Base-by-base conservation (phyloP, 92 coral and sea anemone genomes). In the Palythoa grandiflora region DNA sequence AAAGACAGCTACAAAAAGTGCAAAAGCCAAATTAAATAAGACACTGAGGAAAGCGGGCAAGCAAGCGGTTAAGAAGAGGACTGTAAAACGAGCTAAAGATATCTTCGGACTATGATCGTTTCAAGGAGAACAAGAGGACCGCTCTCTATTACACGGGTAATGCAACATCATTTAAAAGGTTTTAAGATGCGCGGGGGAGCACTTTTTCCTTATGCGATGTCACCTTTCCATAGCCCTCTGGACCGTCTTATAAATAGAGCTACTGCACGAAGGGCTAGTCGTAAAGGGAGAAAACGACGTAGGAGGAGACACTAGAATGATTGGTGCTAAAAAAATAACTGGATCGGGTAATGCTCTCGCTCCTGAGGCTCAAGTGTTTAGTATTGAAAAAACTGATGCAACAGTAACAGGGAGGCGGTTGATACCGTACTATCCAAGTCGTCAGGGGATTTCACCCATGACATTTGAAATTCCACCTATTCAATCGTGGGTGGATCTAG, bases 1-100 rank as follows among this genome's bases (percentile, higher is more conserved):
- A 57, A 57, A 57, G 63, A 57, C 63, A 57, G 63, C 63, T 57
- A 57, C 63, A 57, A 57, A 57, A 57, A 57, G 63, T 57, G 63
- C 63, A 3, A 57, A 57, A 57, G 63, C 63, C 9, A 57, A 3
- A 16, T 57, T 57, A 57, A 57, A 57, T 57, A 2, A 57, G 63
- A 57, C 63, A 57, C 9, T 57, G 63, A 57, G 63, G 63, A 57
- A 57, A 57, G 63, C 63, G 63, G 63, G 63, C 63, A 57, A 57
- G 9, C 63, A 57, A 57, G 63, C 63, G 63, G 63, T 57, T 11
- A 57, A 57, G 63, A 57, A 57, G 63, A 57, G 63, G 63, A 57
- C 63, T 57, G 63, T 57, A 57, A 57, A 57, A 57, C 63, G 63
- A 57, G 63, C 63, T 16, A 57, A 12, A 57, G 63, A 57, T 57